Evolutionary conservation across 1,140 invertebrate species (phyloP).

Genomic region (Marisa cornuarietis): DNA sequence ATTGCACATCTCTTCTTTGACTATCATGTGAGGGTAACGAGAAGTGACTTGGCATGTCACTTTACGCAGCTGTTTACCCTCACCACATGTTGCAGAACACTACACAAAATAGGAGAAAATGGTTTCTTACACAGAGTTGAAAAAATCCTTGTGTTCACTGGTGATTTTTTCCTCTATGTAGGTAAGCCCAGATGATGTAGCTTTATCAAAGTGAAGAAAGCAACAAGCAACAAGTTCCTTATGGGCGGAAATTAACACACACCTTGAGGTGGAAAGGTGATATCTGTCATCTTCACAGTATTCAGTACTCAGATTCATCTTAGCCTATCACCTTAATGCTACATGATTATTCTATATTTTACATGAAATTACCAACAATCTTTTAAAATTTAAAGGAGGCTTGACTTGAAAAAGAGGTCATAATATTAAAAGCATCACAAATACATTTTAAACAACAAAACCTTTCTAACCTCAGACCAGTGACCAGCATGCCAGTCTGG

Average conservation of each 20-base stretch:
- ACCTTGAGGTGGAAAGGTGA: not conserved
- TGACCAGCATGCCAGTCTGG: slow-evolving; percentile 72
- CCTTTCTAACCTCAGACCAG: slow-evolving; percentile 47
- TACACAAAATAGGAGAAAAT: slow-evolving; percentile 53
- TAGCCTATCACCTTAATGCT: not conserved
- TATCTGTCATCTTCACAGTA: too few relatives aligned
- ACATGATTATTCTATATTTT: not conserved
- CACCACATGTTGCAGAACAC: slow-evolving; percentile 79
- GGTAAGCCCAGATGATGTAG: slow-evolving; percentile 30
- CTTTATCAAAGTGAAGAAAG: not conserved
- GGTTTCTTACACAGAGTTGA: not conserved
- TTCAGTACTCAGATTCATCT: slow-evolving; percentile 18
- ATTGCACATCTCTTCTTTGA: slow-evolving; percentile 29
- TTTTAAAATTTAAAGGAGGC: slow-evolving; percentile 68
- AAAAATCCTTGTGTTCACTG: not conserved
- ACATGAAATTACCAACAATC: not conserved
- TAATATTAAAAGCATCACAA: not conserved
- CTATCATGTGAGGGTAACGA: slow-evolving; percentile 48
- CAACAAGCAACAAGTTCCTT: not conserved
- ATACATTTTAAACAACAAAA: not conserved
- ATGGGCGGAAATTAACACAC: not conserved
- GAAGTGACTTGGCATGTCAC: slow-evolving; percentile 72
- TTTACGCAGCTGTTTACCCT: slow-evolving; percentile 73
- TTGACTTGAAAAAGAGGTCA: not conserved
- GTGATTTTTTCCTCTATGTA: not conserved